phyloP scores from a whole-genome alignment of 2,113 vertebrate species.

The Calidris pygmaea region DNA sequence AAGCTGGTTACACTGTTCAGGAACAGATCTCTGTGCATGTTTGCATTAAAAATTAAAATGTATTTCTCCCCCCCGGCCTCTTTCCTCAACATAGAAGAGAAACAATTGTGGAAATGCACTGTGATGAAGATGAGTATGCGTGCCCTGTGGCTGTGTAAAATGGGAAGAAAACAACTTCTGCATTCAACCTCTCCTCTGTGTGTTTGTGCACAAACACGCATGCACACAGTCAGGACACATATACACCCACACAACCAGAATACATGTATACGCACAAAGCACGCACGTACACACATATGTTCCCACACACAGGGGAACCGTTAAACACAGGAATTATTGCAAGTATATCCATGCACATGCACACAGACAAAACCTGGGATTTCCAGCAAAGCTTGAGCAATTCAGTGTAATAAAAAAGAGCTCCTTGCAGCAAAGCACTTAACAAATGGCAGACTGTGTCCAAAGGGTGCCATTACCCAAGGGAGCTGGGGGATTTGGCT shows the following conservation, averaged over 20 bases:
- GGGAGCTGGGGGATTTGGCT: not conserved
- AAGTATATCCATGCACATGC: not conserved
- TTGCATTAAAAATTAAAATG: not conserved
- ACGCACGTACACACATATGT: fast-evolving
- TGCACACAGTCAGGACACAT: not conserved
- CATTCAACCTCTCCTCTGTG: not conserved
- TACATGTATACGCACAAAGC: fast-evolving
- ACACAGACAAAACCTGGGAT: constrained; percentile 15
- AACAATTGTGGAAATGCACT: not conserved
- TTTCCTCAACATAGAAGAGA: not conserved
- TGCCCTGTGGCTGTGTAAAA: not conserved
- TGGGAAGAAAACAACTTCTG: not conserved
- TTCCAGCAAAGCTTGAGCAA: constrained; percentile 32
- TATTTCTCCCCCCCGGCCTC: fast-evolving
- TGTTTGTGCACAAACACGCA: fast-evolving
- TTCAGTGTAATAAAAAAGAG: constrained; percentile 41
- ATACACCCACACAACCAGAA: not conserved
- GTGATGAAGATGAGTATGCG: not conserved
- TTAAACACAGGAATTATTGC: constrained; percentile 7
- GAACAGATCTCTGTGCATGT: not conserved
- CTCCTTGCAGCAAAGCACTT: constrained; percentile 30
- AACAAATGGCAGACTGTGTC: constrained; percentile 19
- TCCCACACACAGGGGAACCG: not conserved
- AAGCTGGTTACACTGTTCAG: not conserved
- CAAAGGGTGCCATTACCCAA: constrained; percentile 31